Conservation (phyloP, 2,113 vertebrate species). For the Calonectris borealis region DNA sequence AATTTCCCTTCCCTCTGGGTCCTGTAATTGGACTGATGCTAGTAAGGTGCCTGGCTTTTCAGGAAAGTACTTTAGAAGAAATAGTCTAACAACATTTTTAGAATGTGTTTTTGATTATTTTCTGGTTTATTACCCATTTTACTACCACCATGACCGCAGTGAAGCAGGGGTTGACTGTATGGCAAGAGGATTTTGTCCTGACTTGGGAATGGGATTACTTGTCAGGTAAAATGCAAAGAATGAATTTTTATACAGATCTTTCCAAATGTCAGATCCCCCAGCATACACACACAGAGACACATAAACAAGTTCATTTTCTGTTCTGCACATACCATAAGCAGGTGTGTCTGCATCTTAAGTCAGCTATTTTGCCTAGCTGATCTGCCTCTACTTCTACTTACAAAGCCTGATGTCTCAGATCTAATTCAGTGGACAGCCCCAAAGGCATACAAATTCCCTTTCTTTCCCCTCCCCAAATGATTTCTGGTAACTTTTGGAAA, state of each 20-base stretch:
- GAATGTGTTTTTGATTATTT: not conserved
- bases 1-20: not conserved
- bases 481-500: not conserved
- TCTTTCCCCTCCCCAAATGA: not conserved
- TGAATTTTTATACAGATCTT: not conserved
- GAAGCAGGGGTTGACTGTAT: not conserved
- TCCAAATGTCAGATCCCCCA: not conserved
- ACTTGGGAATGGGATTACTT: not conserved
- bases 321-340: not conserved
- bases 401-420: not conserved
- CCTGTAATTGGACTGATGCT: not conserved
- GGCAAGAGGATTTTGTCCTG: not conserved
- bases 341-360: not conserved
- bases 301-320: not conserved
- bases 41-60: not conserved
- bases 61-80: not conserved
- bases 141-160: not conserved
- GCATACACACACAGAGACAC: not conserved
- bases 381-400: not conserved
- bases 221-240: not conserved
- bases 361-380: not conserved
- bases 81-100: not conserved
- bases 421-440: not conserved
- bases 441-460: not conserved
- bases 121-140: not conserved